A percentile compares a stretch with the other conserved stretches of the same genome.
Evolutionary conservation across 1,140 invertebrate species (phyloP).

Genomic region (Hyphantria cunea): DNA sequence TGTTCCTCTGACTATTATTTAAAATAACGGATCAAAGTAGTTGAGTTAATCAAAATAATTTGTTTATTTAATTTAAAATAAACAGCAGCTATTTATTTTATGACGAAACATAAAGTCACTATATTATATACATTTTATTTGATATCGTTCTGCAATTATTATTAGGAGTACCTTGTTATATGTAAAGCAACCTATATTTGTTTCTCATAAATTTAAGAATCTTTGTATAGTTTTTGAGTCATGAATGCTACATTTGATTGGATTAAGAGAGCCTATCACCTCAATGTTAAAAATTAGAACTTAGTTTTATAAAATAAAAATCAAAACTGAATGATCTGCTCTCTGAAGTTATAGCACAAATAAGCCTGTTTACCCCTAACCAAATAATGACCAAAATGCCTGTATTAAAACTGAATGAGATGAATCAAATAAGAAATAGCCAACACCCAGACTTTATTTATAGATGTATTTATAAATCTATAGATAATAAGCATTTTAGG

Average conservation of each 20-base stretch:
- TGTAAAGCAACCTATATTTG: too few species aligned
- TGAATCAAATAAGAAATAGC: too few species aligned
- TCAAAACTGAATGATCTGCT: slow-evolving; percentile 13
- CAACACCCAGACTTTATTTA: too few species aligned
- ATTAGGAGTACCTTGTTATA: too few species aligned
- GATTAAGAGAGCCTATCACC: slow-evolving; percentile 28
- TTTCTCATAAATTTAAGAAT: slow-evolving; percentile 15
- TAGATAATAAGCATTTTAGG: too few species aligned
- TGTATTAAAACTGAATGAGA: too few species aligned
- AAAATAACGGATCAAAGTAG: slow-evolving; percentile 53
- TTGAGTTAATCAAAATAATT: slow-evolving; percentile 35
- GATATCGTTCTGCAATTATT: too few species aligned
- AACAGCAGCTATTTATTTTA: slow-evolving; percentile 41
- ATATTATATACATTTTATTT: background rate
- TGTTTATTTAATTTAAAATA: slow-evolving; percentile 35
- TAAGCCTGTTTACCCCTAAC: too few species aligned
- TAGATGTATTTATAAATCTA: too few species aligned
- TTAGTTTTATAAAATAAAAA: slow-evolving; percentile 14
- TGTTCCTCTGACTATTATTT: slow-evolving; percentile 57
- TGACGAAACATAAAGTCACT: slow-evolving; percentile 9
- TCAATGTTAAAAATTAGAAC: slow-evolving; percentile 19
- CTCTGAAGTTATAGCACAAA: slow-evolving; percentile 30
- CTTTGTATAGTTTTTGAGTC: slow-evolving; percentile 6
- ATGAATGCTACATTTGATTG: slow-evolving; percentile 10
- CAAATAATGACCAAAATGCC: too few species aligned